Evolutionary conservation across 2,113 vertebrate genomes (phyloP), one percentile per base, ranked within the genome.

Genomic region (Aldabrachelys gigantea): DNA sequence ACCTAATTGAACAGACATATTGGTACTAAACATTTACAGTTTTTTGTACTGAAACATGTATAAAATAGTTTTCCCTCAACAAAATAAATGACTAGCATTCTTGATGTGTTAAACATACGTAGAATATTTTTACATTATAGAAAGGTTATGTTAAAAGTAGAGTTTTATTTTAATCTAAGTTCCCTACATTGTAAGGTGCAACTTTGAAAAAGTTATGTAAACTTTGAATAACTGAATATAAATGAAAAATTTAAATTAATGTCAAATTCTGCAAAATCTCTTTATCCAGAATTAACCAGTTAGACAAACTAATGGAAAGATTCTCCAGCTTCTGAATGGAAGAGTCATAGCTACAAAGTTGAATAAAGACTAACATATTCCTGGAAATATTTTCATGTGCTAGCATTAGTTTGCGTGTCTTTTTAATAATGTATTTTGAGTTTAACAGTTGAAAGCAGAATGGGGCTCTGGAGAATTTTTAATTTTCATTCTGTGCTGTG

Each of bases 41-140:
- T 85, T 86, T 91, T 88, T 91, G 69, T 65, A 72, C 91, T 65
- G 87, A 80, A 95, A 96, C 91, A 56, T 84, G 82, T 54, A 2
- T 78, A 41, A 91, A 87, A 90, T 62, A 92, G 88, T 89, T 95
- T 94, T 76, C 94, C 96, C 91, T 90, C 84, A 78, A 38, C 95
- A 87, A 96, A 97, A 62, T 44, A 54, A 96, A 85, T 84, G 93
- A 81, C 88, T 90, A 89, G 94, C 90, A 81, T 88, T 97, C 96
- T 97, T 78, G 85, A 76, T 95, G 72, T 80, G 84, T 93, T 84
- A 95, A 97, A 95, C 93, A 83, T 91, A 84, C 93, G 91, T 98
- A 95, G 97, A 96, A 89, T 98, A 97, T 98, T 98, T 98, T 98
- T 98, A 92, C 94, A 96, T 86, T 96, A 91, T 96, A 97, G 93